Percentiles rank a stretch among this genome's conserved stretches.
phyloP scores from a whole-genome alignment of 2,888 invertebrate species.

The Pachydiplax longipennis region DNA sequence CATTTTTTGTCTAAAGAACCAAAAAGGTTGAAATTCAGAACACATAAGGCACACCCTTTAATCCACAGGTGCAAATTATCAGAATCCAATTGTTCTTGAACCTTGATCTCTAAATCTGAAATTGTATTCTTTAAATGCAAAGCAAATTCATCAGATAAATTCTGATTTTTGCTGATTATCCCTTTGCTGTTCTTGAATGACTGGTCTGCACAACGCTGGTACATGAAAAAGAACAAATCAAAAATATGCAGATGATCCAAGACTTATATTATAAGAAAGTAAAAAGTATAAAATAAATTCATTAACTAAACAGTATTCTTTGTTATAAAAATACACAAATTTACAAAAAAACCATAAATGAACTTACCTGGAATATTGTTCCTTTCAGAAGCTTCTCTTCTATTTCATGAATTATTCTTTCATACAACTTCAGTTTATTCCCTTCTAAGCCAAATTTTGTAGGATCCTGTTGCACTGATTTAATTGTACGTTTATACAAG shows the following conservation, averaged over 20 bases:
- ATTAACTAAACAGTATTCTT: too few species aligned
- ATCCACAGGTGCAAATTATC: constrained; percentile 66
- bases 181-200: constrained; percentile 51
- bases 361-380: constrained; percentile 71
- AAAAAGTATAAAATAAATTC: too few species aligned
- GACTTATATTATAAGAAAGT: not conserved
- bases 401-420: constrained; percentile 74
- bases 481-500: constrained; percentile 76
- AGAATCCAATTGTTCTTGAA: constrained; percentile 62
- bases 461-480: constrained; percentile 71
- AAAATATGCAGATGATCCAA: not conserved
- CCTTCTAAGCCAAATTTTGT: constrained; percentile 67
- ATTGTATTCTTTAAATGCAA: constrained; percentile 71
- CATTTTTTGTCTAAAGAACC: constrained; percentile 79
- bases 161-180: constrained; percentile 54
- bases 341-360: not conserved
- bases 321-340: not conserved
- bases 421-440: constrained; percentile 71
- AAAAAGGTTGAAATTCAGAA: constrained; percentile 75
- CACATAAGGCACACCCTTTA: constrained; percentile 73
- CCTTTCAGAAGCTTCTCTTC: constrained; percentile 72
- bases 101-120: constrained; percentile 66
- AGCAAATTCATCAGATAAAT: constrained; percentile 69
- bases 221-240: not conserved
- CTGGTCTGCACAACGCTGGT: constrained; percentile 51